These are phyloP conservation scores for Burhinus bistriatus DNA, from an alignment of 2,113 vertebrate genomes.

Conservation along the genomic window DNA sequence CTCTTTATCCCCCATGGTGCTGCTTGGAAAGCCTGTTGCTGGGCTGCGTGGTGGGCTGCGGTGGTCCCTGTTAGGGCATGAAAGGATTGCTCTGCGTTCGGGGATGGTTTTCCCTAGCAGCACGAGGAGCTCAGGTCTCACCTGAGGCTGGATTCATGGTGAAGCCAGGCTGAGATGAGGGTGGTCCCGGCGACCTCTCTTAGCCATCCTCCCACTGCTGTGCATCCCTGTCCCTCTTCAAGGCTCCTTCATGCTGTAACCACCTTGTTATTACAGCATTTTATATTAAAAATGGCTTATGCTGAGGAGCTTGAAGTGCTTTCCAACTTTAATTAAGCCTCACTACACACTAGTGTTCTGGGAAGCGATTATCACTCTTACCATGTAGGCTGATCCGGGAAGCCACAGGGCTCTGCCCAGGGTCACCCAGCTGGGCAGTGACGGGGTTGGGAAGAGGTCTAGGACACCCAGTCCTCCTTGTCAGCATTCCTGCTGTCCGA, in stretches of 20 bases:
- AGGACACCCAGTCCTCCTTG: not conserved
- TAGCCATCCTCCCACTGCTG: not conserved
- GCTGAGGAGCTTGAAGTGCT: not conserved
- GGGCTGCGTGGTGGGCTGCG: not conserved
- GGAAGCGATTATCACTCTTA: not conserved
- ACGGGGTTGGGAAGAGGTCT: not conserved
- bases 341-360: not conserved
- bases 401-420: not conserved
- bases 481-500: not conserved
- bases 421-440: not conserved
- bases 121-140: not conserved
- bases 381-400: not conserved
- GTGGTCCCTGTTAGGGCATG: not conserved
- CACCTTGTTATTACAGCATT: not conserved
- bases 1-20: not conserved
- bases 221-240: not conserved
- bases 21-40: not conserved
- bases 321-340: not conserved
- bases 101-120: not conserved
- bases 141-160: not conserved
- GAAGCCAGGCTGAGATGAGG: not conserved
- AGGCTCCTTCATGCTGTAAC: not conserved
- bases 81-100: not conserved
- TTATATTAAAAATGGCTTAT: not conserved
- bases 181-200: not conserved